phyloP scores from a whole-genome alignment of 2,113 vertebrate species.

The Protomyctophum bolini region DNA sequence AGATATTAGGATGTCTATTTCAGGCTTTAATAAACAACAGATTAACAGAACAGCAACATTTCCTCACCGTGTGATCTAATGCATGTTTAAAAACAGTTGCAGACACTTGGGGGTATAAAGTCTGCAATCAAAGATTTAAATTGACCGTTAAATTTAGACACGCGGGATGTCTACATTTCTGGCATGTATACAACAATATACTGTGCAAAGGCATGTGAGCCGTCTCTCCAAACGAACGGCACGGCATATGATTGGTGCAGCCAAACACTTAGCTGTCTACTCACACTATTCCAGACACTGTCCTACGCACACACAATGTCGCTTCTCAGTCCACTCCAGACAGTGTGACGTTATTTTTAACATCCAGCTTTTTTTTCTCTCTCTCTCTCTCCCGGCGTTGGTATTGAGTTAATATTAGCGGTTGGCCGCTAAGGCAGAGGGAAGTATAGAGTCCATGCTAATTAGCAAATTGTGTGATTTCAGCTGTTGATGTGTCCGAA shows the following conservation, averaged over 20 bases:
- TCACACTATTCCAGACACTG: conserved; percentile 4
- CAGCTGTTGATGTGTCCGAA: conserved; percentile 10
- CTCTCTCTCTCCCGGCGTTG: conserved; percentile 30
- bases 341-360: conserved; percentile 30
- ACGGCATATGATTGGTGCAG: conserved; percentile 33
- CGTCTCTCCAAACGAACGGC: conserved; percentile 19
- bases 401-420: conserved; percentile 42
- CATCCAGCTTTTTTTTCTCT: conserved; percentile 7
- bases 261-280: not conserved
- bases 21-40: conserved; percentile 6
- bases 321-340: conserved; percentile 1
- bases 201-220: conserved; percentile 19
- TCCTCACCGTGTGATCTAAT: too few species aligned
- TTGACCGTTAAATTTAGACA: not conserved
- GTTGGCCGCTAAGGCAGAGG: conserved; percentile 22
- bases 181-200: conserved; percentile 36
- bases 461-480: conserved; percentile 43
- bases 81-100: too few species aligned
- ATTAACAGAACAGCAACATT: too few species aligned
- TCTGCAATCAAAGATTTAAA: too few species aligned
- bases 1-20: conserved; percentile 8
- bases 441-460: conserved; percentile 42
- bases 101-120: too few species aligned
- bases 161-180: conserved; percentile 17
- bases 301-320: conserved; percentile 25